Conservation (phyloP, 2,888 invertebrate genomes). For the Drosophila bunnanda region DNA sequence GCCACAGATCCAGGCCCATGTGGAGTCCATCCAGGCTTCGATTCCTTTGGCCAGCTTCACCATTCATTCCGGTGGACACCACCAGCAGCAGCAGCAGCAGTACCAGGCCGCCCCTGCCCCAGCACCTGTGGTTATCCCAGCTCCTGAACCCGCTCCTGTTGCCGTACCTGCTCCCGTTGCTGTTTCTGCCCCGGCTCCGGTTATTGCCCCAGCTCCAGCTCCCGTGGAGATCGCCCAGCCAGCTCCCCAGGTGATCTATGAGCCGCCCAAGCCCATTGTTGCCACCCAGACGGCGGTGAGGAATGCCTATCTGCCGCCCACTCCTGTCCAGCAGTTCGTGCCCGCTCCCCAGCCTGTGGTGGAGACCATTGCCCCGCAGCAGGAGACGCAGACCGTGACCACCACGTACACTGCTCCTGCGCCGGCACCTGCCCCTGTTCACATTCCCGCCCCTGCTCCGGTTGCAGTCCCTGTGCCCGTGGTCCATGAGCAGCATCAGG, state of each 20-base stretch:
- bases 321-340: constrained; percentile 48
- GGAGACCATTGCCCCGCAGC: constrained; percentile 25
- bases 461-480: not conserved
- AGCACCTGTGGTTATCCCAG: constrained; percentile 28
- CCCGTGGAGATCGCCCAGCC: constrained; percentile 7
- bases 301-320: constrained; percentile 43
- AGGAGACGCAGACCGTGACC: constrained; percentile 15
- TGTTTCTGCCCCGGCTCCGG: not conserved
- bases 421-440: not conserved
- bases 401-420: constrained; percentile 19
- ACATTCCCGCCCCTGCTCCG: not conserved
- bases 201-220: not conserved
- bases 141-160: not conserved
- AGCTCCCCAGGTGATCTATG: constrained; percentile 48
- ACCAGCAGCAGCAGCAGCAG: constrained; percentile 10
- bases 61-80: constrained; percentile 50
- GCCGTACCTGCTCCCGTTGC: not conserved
- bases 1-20: constrained; percentile 31
- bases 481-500: constrained; percentile 4
- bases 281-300: constrained; percentile 46
- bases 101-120: not conserved
- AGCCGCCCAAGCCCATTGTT: constrained; percentile 45
- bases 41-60: constrained; percentile 74
- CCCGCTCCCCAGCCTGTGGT: constrained; percentile 45
- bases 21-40: constrained; percentile 73